Percentiles rank a stretch among this genome's conserved stretches.
phyloP scores from a whole-genome alignment of 1,140 invertebrate species.

The Aplysia californica region DNA sequence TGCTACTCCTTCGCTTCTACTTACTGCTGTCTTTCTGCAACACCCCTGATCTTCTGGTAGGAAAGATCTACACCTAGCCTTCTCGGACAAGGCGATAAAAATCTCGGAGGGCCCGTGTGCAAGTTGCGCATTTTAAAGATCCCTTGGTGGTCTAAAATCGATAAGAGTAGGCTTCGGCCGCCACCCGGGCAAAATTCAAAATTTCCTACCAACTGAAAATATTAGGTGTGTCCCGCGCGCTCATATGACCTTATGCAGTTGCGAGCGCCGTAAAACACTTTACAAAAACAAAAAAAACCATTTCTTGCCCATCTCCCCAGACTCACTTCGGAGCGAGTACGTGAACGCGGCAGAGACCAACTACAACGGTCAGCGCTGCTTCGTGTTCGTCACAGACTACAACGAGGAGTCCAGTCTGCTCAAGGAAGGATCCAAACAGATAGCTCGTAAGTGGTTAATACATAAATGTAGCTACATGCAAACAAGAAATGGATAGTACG shows the following conservation, averaged over 20 bases:
- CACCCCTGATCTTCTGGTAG: too few relatives aligned
- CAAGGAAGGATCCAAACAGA: constrained; percentile 33
- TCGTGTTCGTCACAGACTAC: constrained; percentile 47
- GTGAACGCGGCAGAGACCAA: constrained; percentile 1
- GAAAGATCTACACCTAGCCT: too few relatives aligned
- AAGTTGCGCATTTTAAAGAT: too few relatives aligned
- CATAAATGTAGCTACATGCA: neutral
- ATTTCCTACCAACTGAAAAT: neutral
- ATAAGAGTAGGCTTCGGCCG: neutral
- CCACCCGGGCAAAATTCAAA: too few relatives aligned
- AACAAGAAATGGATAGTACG: neutral
- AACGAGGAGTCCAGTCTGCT: constrained; percentile 40
- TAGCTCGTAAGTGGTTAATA: constrained; percentile 38
- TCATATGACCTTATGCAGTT: neutral
- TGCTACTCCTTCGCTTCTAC: too few relatives aligned
- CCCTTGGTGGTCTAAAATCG: too few relatives aligned
- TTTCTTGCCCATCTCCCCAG: neutral
- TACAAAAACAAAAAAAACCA: neutral
- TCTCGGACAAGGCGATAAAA: too few relatives aligned
- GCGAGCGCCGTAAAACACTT: neutral
- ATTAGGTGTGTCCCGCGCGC: neutral
- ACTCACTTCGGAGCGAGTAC: constrained; percentile 5
- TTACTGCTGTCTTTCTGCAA: too few relatives aligned
- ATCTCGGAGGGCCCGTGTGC: too few relatives aligned
- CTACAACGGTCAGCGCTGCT: constrained; percentile 30